Percentiles rank a stretch among this genome's conserved stretches.
Evolutionary conservation across 2,113 vertebrate genomes (phyloP).

Genomic region (Corythornis cristatus): DNA sequence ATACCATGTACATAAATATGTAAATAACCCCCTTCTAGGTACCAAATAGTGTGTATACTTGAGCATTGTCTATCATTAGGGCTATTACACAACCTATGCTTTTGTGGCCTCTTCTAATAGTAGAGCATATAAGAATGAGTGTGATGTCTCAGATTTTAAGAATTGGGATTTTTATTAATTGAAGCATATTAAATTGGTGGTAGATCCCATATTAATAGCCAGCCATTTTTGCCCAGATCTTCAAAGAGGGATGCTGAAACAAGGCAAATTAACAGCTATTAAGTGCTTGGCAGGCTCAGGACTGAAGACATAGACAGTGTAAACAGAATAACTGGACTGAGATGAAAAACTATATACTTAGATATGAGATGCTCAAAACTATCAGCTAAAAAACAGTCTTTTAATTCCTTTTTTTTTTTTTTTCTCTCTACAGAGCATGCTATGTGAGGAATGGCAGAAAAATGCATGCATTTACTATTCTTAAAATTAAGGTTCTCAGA

Average conservation of each 20-base stretch:
- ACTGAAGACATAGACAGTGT: fast-evolving
- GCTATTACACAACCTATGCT: not conserved
- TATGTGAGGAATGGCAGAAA: not conserved
- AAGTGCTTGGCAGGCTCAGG: not conserved
- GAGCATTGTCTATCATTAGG: not conserved
- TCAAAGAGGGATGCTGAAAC: not conserved
- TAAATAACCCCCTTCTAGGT: not conserved
- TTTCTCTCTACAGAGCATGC: not conserved
- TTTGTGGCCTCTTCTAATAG: not conserved
- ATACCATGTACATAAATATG: not conserved
- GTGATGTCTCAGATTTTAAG: not conserved
- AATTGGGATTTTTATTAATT: not conserved
- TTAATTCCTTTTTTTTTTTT: not conserved
- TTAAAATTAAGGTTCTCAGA: not conserved
- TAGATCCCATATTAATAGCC: not conserved
- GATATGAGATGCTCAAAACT: not conserved
- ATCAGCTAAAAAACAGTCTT: not conserved
- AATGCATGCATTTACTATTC: not conserved
- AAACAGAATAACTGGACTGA: not conserved
- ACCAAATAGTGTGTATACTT: not conserved
- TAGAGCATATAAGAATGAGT: not conserved
- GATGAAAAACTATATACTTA: not conserved
- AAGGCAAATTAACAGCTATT: not conserved
- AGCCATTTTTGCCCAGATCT: not conserved
- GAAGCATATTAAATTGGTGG: not conserved